phyloP scores from a whole-genome alignment of 2,113 vertebrate species.

The Cyanoliseus patagonus region DNA sequence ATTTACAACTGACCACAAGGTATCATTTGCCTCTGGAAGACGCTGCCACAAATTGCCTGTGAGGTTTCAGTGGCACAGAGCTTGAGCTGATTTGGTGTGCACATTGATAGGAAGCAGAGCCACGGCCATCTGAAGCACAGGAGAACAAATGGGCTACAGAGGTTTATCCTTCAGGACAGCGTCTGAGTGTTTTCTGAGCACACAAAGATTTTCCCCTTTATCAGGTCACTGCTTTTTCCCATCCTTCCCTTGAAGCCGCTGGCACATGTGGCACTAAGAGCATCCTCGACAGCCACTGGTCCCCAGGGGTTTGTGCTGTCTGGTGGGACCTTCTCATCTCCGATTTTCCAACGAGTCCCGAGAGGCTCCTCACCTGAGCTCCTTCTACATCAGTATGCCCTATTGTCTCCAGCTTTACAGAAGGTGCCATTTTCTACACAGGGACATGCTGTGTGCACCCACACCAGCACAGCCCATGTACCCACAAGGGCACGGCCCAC shows the following conservation, averaged over 20 bases:
- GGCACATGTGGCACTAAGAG: background rate
- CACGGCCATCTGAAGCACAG: background rate
- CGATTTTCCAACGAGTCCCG: background rate
- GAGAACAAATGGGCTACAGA: background rate
- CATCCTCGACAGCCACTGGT: accelerated
- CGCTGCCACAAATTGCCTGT: accelerated
- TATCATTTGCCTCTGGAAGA: background rate
- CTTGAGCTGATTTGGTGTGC: accelerated
- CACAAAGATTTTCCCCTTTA: background rate
- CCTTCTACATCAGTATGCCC: background rate
- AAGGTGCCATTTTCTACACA: background rate
- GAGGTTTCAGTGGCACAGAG: background rate
- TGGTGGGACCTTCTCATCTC: accelerated
- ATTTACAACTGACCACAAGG: background rate
- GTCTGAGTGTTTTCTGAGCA: accelerated
- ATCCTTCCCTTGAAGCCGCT: background rate
- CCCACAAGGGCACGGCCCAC: background rate
- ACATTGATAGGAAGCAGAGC: background rate
- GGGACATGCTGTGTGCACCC: background rate
- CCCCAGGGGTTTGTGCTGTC: background rate
- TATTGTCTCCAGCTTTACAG: background rate
- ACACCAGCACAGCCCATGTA: background rate
- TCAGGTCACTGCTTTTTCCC: background rate
- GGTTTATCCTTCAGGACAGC: background rate
- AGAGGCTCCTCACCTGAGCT: background rate